phyloP scores from a whole-genome alignment of 1,140 invertebrate genomes.

The Mactra quadrangularis region DNA sequence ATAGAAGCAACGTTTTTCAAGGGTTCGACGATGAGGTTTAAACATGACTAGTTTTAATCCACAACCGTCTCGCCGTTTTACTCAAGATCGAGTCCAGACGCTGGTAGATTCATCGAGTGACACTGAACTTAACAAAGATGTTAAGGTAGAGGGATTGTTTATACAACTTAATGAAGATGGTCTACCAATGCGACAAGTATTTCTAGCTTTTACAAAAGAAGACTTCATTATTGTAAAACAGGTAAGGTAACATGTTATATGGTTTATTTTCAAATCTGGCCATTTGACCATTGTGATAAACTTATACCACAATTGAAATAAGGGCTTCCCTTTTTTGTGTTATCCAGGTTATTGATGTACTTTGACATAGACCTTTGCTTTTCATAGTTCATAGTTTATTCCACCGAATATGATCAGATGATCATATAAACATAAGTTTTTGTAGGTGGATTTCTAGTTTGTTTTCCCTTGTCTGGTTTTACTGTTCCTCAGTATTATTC shows the following conservation, averaged over 20 bases:
- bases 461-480: too few species aligned
- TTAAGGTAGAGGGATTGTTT: constrained; percentile 25
- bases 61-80: neutral
- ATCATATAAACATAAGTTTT: too few species aligned
- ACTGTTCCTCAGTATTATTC: too few species aligned
- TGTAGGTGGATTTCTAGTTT: too few species aligned
- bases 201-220: constrained; percentile 20
- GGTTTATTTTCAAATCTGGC: neutral
- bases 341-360: too few species aligned
- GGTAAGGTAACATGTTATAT: neutral
- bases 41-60: too few species aligned
- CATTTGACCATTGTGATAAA: neutral
- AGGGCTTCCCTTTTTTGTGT: neutral
- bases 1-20: too few species aligned
- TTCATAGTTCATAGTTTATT: too few species aligned
- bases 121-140: neutral
- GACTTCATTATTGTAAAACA: constrained; percentile 45
- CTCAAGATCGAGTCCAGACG: neutral
- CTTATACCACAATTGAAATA: neutral
- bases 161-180: constrained; percentile 14
- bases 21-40: too few species aligned
- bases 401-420: too few species aligned
- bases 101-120: neutral
- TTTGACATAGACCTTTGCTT: too few species aligned
- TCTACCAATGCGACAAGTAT: constrained; percentile 28